Conservation (phyloP, 2,888 invertebrate genomes). For the Zaprionus lineosus region DNA sequence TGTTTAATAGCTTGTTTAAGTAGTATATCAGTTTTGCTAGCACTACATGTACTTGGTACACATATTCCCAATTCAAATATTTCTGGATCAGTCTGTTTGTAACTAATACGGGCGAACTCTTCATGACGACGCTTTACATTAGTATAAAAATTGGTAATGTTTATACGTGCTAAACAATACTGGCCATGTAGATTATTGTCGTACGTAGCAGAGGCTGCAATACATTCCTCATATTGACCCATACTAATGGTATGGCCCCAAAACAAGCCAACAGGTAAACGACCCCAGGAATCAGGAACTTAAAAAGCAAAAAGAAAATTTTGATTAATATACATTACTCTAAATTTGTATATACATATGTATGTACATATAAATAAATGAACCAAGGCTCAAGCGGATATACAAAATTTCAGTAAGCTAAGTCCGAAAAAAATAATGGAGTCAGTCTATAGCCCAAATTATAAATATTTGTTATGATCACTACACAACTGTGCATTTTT, state of each 20-base stretch:
- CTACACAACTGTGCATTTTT: too few relatives aligned
- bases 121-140: slow-evolving; percentile 61
- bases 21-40: slow-evolving; percentile 59
- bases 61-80: slow-evolving; percentile 80
- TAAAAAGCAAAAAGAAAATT: neutral
- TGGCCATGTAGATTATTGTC: slow-evolving; percentile 79
- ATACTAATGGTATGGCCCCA: slow-evolving; percentile 82
- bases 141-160: slow-evolving; percentile 65
- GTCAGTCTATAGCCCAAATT: too few relatives aligned
- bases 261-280: slow-evolving; percentile 82
- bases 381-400: too few relatives aligned
- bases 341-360: too few relatives aligned
- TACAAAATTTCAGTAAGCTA: too few relatives aligned
- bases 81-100: slow-evolving; percentile 71
- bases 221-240: slow-evolving; percentile 83
- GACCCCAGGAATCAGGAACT: slow-evolving; percentile 84
- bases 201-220: slow-evolving; percentile 71
- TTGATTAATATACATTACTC: too few relatives aligned
- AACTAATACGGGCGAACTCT: slow-evolving; percentile 62
- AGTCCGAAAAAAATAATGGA: too few relatives aligned
- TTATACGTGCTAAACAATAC: slow-evolving; percentile 81
- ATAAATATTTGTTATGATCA: too few relatives aligned
- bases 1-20: slow-evolving; percentile 61
- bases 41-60: slow-evolving; percentile 80
- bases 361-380: too few relatives aligned